These are phyloP conservation scores for Lophius americanus DNA, from an alignment of 2,797 vertebrate genomes.

Conservation along the genomic window DNA sequence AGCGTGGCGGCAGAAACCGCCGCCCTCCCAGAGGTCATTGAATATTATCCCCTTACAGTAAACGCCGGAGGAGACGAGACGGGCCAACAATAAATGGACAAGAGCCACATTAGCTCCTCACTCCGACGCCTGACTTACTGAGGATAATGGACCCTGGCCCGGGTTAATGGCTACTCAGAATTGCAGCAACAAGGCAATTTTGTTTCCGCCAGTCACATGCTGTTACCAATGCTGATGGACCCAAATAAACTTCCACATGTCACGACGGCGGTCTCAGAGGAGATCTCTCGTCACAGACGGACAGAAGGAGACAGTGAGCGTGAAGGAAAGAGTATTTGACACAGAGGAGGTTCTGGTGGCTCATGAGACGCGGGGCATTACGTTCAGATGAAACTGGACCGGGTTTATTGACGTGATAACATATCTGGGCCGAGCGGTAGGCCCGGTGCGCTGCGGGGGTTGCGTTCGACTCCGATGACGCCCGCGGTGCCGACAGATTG, in stretches of 20 bases:
- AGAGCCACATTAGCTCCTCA: conserved; percentile 71
- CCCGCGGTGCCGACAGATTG: conserved; percentile 42
- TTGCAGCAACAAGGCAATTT: conserved; percentile 51
- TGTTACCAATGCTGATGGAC: conserved; percentile 43
- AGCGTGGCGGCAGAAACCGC: conserved; percentile 49
- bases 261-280: conserved; percentile 10
- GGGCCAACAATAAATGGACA: conserved; percentile 72
- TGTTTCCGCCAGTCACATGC: conserved; percentile 49
- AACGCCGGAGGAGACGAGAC: conserved; percentile 66
- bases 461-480: conserved; percentile 17
- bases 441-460: conserved; percentile 27
- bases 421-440: conserved; percentile 13
- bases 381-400: conserved; percentile 4
- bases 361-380: not conserved
- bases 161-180: conserved; percentile 69
- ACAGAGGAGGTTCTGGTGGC: not conserved
- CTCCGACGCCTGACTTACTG: conserved; percentile 72
- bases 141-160: conserved; percentile 75
- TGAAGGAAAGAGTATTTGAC: not conserved
- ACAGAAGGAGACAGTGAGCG: not conserved
- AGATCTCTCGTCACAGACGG: conserved; percentile 1
- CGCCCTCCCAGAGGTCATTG: conserved; percentile 59
- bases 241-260: conserved; percentile 28
- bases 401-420: conserved; percentile 11
- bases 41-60: conserved; percentile 74